Evolutionary conservation across 92 coral and sea anemone species (phyloP), one percentile per base, ranked within the genome.

Genomic region (Phenganax marumi): DNA sequence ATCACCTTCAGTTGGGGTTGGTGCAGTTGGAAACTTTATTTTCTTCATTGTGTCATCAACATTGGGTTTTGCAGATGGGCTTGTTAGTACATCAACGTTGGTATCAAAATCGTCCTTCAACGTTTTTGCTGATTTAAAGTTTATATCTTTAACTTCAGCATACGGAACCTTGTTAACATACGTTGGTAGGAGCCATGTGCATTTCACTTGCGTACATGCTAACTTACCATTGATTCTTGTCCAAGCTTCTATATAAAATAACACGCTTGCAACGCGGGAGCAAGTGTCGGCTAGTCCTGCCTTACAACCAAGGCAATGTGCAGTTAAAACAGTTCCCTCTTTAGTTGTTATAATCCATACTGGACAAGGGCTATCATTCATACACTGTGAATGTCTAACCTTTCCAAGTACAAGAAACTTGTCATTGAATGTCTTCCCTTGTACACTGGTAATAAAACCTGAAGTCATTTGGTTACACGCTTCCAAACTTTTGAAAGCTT

Each of bases 281-380:
- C 89, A 88, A 81, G 85, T 78, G 76, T 88, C 89, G 60, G 83
- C 89, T 72, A 71, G 91, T 22, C 91, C 91, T 53, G 91, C 88
- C 89, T 69, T 85, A 80, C 89, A 88, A n/a, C n/a, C n/a, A 10
- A 54, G 60, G 17, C 60, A 54, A 54, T 54, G 60, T 54, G 60
- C 60, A 54, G 60, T 10, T 10, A 54, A 17, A 54, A 54, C 60
- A 54, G 17, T 54, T 10, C 60, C 60, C 11, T 54, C 17, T 54
- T 54, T 54, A 54, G 10, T 17, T 10, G 60, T 54, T 54, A 54
- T 54, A 10, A 54, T 54, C 60, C 60, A 54, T 10, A 54, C 11
- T 10, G 11, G 10, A 54, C 10, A 10, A 10, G 17, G 17, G 11
- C 11, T 17, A 54, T 54, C 11, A n/a, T 54, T 54, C 60, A 74